Conservation (phyloP, 2,113 vertebrate genomes). For the Phyllostomus discolor region DNA sequence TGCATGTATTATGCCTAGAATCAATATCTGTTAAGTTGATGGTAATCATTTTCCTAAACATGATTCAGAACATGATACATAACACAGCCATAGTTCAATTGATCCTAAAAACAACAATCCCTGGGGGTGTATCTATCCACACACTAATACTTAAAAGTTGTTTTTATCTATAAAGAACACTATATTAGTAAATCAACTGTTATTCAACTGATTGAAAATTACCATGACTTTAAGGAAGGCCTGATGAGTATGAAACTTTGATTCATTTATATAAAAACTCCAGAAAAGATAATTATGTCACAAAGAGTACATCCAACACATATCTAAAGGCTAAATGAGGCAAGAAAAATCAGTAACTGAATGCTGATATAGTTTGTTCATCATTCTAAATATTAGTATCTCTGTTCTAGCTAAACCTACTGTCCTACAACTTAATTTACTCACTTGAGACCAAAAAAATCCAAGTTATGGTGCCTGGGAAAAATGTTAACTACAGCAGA, state of each 20-base stretch:
- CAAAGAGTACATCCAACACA: not conserved
- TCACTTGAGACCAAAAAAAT: constrained; percentile 27
- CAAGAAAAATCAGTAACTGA: not conserved
- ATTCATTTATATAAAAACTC: constrained; percentile 8
- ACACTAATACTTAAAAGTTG: not conserved
- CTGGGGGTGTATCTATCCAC: not conserved
- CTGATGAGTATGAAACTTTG: not conserved
- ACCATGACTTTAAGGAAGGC: not conserved
- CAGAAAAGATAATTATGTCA: not conserved
- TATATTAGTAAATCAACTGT: not conserved
- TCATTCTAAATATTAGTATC: not conserved
- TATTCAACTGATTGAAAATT: constrained; percentile 15
- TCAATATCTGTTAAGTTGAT: not conserved
- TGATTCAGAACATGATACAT: not conserved
- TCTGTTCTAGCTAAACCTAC: not conserved
- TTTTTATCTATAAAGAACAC: not conserved
- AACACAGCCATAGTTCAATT: not conserved
- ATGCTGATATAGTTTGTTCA: not conserved
- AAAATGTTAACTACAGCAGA: not conserved
- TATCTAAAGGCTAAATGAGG: not conserved
- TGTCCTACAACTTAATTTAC: not conserved
- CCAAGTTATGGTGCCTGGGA: not conserved
- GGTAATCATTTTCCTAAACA: not conserved
- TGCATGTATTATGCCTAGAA: not conserved
- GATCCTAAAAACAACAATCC: not conserved